Evolutionary conservation across 1,140 invertebrate genomes (phyloP).

Genomic region (Megalopta genalis): DNA sequence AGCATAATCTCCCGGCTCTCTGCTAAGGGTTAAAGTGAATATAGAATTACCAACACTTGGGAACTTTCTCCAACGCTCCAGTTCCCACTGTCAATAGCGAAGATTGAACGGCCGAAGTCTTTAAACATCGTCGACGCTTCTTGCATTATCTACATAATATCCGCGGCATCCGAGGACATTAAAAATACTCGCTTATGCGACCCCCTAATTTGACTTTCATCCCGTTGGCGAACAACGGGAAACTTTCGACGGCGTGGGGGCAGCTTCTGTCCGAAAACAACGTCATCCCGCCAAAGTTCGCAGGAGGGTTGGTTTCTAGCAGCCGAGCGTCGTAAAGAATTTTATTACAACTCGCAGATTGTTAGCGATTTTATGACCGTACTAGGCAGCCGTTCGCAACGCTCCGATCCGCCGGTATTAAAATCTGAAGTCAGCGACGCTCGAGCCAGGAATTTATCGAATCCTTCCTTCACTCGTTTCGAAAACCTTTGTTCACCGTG

Average conservation of each 20-base stretch:
- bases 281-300: background rate
- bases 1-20: too few relatives aligned
- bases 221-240: background rate
- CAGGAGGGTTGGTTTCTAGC: too few relatives aligned
- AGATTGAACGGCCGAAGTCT: too few relatives aligned
- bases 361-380: slow-evolving; percentile 13
- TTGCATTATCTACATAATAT: too few relatives aligned
- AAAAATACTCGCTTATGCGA: background rate
- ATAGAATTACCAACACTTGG: too few relatives aligned
- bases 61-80: too few relatives aligned
- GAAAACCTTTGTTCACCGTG: too few relatives aligned
- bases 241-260: background rate
- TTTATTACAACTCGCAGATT: slow-evolving; percentile 12
- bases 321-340: slow-evolving; percentile 21
- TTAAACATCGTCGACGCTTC: too few relatives aligned
- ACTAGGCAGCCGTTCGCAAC: background rate
- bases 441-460: background rate
- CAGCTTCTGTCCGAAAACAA: background rate
- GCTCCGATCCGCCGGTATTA: slow-evolving; percentile 19
- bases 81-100: too few relatives aligned
- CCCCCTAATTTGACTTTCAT: slow-evolving; percentile 1
- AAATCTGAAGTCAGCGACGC: slow-evolving; percentile 1
- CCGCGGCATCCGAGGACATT: background rate
- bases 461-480: too few relatives aligned
- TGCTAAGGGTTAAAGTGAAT: too few relatives aligned